phyloP scores from a whole-genome alignment of 2,797 vertebrate species.

The Cyclopterus lumpus region DNA sequence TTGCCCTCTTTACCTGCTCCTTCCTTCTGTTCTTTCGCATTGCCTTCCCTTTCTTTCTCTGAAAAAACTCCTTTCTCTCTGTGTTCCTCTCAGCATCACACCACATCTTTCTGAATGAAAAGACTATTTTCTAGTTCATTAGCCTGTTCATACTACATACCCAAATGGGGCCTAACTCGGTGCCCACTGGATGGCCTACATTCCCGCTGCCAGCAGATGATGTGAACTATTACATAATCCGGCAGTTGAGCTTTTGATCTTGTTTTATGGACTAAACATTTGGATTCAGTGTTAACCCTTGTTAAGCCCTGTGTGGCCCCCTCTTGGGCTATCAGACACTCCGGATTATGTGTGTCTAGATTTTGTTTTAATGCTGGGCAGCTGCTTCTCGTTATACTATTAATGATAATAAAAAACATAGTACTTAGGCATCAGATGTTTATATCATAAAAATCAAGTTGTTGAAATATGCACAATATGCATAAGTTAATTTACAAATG shows the following conservation, averaged over 20 bases:
- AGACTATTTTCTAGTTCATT: constrained; percentile 9
- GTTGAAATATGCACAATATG: neutral
- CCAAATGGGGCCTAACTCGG: neutral
- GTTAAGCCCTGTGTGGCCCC: constrained; percentile 7
- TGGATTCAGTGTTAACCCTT: constrained; percentile 19
- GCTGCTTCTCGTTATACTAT: neutral
- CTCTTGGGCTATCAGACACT: constrained; percentile 5
- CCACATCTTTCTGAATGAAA: neutral
- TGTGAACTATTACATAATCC: constrained; percentile 44
- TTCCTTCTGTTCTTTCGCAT: neutral
- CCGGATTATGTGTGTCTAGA: neutral
- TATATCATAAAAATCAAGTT: neutral
- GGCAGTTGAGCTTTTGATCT: constrained; percentile 8
- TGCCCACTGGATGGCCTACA: constrained; percentile 38
- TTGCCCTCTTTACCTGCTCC: neutral
- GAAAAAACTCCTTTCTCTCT: neutral
- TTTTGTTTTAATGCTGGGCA: neutral
- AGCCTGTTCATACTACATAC: neutral
- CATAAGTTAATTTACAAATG: neutral
- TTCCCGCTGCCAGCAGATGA: constrained; percentile 43
- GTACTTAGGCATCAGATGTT: neutral
- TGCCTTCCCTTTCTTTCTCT: neutral
- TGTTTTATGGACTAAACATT: constrained; percentile 45
- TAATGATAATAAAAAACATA: neutral
- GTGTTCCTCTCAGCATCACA: constrained; percentile 2